phyloP scores from a whole-genome alignment of 2,797 vertebrate species.

The Falco biarmicus region DNA sequence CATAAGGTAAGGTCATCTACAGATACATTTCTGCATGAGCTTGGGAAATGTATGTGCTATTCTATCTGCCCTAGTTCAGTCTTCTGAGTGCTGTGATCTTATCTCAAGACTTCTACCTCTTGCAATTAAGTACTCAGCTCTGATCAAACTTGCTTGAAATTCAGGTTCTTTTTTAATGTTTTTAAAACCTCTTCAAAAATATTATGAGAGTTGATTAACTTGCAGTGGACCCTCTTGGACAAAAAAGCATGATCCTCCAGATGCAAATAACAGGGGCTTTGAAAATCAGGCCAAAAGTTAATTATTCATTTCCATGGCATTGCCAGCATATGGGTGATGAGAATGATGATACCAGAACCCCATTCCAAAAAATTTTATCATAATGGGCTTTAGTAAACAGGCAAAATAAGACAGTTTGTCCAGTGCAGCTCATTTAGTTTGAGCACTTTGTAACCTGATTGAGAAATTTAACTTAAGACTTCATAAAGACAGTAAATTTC shows the following conservation, averaged over 20 bases:
- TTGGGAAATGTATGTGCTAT: background rate
- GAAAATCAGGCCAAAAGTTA: constrained; percentile 28
- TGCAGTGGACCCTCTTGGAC: background rate
- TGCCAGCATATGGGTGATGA: background rate
- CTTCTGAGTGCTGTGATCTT: background rate
- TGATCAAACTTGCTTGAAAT: constrained; percentile 11
- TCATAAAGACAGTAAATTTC: background rate
- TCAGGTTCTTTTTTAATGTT: background rate
- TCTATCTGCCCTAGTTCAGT: background rate
- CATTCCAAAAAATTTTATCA: background rate
- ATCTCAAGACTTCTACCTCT: background rate
- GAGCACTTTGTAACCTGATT: background rate
- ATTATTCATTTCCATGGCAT: constrained; percentile 7
- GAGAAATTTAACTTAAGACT: background rate
- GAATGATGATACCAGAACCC: background rate
- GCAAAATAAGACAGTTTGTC: background rate
- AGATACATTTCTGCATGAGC: background rate
- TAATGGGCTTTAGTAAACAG: background rate
- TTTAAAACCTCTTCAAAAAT: constrained; percentile 23
- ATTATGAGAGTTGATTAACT: constrained; percentile 12
- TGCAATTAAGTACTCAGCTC: constrained; percentile 7
- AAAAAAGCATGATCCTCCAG: background rate
- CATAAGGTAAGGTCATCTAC: background rate
- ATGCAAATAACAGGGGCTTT: background rate
- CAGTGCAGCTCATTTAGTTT: background rate